Base-by-base conservation (phyloP, 2,888 invertebrate species). In the Panorpa germanica region DNA sequence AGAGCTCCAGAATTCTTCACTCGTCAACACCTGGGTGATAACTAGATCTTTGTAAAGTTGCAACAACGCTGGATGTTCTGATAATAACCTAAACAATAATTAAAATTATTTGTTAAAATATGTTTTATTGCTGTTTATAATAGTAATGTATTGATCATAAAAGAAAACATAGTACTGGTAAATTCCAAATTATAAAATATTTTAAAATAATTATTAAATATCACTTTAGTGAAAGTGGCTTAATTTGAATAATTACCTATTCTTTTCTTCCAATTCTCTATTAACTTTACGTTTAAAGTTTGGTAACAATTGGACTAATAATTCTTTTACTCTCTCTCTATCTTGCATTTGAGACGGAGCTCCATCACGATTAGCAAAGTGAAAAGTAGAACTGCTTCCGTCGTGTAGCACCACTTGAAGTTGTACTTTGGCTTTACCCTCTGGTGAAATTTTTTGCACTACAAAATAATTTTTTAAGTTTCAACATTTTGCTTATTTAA, bases 1-100 rank as follows among this genome's bases (percentile, higher is more conserved):
- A 38, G 81, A 81, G 28, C 76, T 69, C 98, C 98, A 99, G 59
- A 99, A 99, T 52, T 98, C 96, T 50, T 96, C 95, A 31, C 95
- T 81, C 25, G 83, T 76, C 40, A 99, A 74, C 23, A 99, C 85
- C 54, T 90, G 82, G 22, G 90, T 85, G 51, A 88, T 88, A 10
- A 99, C 98, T 44, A 98, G 66, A 57, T 96, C 95, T 57, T 86
- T 83, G 53, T 99, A 98, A 37, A 98, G 63, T 59, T 91, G 86
- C 45, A 90, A 70, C 31, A 96, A 57, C 35, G 76, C 73, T 4
- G 91, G 91, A 63, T 95, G 83, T 42, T 88, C 77, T 23, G 82
- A 75, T 23, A 96, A 55, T 45, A 93, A 62, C 45, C 83, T 81
- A 53, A 23, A 40, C 38, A 25, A 35, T 22, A 24, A 12, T 14